Conservation (phyloP, 1,140 invertebrate species). For the Microplitis mediator region DNA sequence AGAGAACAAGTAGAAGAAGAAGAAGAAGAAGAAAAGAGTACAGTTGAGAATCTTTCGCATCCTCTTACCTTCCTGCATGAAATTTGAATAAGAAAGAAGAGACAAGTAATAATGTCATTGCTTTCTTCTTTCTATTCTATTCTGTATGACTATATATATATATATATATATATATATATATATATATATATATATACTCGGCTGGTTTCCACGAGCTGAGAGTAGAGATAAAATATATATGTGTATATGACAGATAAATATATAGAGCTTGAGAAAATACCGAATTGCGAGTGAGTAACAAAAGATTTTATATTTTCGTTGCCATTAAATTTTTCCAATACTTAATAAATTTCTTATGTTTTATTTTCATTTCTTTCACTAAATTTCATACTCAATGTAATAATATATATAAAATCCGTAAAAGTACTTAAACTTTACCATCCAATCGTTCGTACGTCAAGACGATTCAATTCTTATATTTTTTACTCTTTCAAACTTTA, state of each 20-base stretch:
- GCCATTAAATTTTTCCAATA: background rate
- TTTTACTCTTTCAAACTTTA: background rate
- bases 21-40: too few relatives aligned
- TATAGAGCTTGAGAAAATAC: background rate
- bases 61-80: conserved; percentile 10
- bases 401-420: background rate
- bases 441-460: conserved; percentile 17
- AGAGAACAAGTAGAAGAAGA: background rate
- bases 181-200: background rate
- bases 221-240: background rate
- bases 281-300: background rate
- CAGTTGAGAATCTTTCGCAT: background rate
- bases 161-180: background rate
- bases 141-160: background rate
- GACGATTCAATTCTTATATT: conserved; percentile 10
- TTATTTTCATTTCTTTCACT: background rate
- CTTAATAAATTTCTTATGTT: background rate
- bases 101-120: conserved; percentile 18
- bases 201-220: too few relatives aligned
- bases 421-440: conserved; percentile 12
- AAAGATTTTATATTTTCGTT: background rate
- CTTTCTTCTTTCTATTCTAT: background rate
- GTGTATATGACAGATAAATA: background rate
- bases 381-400: background rate
- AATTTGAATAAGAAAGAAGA: conserved; percentile 22